Conservation (phyloP, 1,140 invertebrate species). For the Diorhabda carinulata region DNA sequence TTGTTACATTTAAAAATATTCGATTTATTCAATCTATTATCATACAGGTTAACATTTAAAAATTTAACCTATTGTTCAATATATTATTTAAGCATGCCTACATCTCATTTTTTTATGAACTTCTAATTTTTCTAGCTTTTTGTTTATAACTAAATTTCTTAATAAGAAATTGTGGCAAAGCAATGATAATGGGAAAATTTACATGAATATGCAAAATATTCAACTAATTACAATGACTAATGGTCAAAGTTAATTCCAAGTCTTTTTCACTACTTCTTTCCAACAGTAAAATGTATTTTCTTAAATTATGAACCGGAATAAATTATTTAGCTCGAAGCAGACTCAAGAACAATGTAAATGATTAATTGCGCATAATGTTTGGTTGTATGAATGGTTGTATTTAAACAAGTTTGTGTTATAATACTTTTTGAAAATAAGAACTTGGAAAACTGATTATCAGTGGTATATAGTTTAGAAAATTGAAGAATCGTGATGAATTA, state of each 20-base stretch:
- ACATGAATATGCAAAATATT: constrained; percentile 1
- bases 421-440: too few relatives aligned
- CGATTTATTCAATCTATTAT: too few relatives aligned
- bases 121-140: too few relatives aligned
- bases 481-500: too few relatives aligned
- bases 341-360: background rate
- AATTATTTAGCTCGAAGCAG: background rate
- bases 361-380: background rate
- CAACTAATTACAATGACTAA: background rate
- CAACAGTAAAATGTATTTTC: background rate
- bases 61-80: too few relatives aligned
- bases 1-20: too few relatives aligned
- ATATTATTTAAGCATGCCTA: too few relatives aligned
- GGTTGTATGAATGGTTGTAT: background rate
- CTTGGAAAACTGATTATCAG: too few relatives aligned
- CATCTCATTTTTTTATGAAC: too few relatives aligned
- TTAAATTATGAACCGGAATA: background rate
- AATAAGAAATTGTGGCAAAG: background rate
- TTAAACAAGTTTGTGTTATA: background rate
- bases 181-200: background rate
- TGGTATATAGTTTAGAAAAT: too few relatives aligned
- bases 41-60: too few relatives aligned
- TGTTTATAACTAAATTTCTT: background rate
- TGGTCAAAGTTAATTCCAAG: background rate
- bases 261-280: background rate